Evolutionary conservation across 2,797 vertebrate genomes (phyloP).

Genomic region (Girardinus metallicus): DNA sequence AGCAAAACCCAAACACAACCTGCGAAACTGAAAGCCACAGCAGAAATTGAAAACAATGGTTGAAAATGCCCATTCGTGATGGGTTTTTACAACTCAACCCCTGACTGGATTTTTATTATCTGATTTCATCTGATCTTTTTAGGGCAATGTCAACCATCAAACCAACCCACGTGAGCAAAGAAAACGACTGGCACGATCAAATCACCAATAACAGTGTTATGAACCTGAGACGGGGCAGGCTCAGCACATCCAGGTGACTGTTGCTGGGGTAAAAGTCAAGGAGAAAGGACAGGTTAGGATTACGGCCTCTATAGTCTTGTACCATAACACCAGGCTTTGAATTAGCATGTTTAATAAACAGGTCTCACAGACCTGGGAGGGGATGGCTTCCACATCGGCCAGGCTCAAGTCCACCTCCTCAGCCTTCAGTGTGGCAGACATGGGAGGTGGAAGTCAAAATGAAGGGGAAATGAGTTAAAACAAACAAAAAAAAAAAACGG

Average conservation of each 20-base stretch:
- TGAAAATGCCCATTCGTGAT: slow-evolving; percentile 48
- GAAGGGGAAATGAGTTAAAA: slow-evolving; percentile 53
- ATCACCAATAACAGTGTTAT: slow-evolving; percentile 38
- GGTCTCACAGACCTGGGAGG: slow-evolving; percentile 86
- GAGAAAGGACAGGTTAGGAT: slow-evolving; percentile 71
- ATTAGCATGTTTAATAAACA: slow-evolving; percentile 42
- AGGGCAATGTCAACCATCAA: slow-evolving; percentile 49
- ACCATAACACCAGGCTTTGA: slow-evolving; percentile 17
- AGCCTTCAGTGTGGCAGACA: slow-evolving; percentile 80
- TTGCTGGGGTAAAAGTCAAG: slow-evolving; percentile 55
- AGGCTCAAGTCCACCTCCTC: slow-evolving; percentile 80
- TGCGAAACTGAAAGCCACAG: slow-evolving; percentile 55
- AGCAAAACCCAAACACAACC: slow-evolving; percentile 55
- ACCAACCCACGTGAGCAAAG: slow-evolving; percentile 31
- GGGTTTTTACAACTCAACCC: slow-evolving; percentile 30
- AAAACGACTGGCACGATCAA: slow-evolving; percentile 49
- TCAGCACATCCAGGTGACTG: slow-evolving; percentile 67
- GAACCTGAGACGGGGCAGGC: slow-evolving; percentile 61
- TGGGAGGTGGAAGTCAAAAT: slow-evolving; percentile 79
- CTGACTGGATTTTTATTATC: slow-evolving; percentile 21
- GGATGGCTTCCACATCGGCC: slow-evolving; percentile 62
- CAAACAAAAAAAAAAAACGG: slow-evolving; percentile 53
- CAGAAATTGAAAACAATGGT: slow-evolving; percentile 30
- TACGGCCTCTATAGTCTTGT: neutral
- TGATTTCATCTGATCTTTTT: slow-evolving; percentile 12